Evolutionary conservation across 2,888 invertebrate species (phyloP).

Genomic region (Ormyrus pomaceus): DNA sequence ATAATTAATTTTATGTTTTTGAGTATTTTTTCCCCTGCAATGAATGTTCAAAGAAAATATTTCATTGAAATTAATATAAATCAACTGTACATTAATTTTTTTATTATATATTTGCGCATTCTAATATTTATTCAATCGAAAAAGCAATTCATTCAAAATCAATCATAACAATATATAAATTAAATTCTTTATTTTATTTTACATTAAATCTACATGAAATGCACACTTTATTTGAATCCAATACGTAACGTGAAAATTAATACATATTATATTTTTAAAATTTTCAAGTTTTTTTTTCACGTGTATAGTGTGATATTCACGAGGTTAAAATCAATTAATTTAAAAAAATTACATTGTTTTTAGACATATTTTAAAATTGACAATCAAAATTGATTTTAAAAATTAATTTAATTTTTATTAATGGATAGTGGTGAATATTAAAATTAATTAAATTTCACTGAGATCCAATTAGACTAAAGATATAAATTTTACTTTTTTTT

Average conservation of each 20-base stretch:
- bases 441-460: neutral
- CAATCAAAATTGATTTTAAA: neutral
- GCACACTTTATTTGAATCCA: neutral
- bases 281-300: slow-evolving; percentile 1
- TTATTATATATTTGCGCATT: slow-evolving; percentile 1
- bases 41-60: slow-evolving; percentile 23
- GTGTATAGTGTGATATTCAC: neutral
- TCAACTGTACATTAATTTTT: neutral
- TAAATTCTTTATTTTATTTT: neutral
- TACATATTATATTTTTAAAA: slow-evolving; percentile 2
- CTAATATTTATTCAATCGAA: neutral
- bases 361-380: no score
- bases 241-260: neutral
- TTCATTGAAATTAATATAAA: slow-evolving; percentile 36
- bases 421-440: neutral
- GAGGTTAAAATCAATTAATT: neutral
- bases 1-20: slow-evolving; percentile 17
- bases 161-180: no score
- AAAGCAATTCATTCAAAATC: no score
- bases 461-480: slow-evolving; percentile 1
- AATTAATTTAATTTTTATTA: slow-evolving; percentile 6
- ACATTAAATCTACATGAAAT: no score
- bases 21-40: slow-evolving; percentile 28
- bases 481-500: slow-evolving; percentile 2
- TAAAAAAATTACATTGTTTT: no score